Conservation (phyloP, 2,888 invertebrate genomes). For the Megamerina dolium region DNA sequence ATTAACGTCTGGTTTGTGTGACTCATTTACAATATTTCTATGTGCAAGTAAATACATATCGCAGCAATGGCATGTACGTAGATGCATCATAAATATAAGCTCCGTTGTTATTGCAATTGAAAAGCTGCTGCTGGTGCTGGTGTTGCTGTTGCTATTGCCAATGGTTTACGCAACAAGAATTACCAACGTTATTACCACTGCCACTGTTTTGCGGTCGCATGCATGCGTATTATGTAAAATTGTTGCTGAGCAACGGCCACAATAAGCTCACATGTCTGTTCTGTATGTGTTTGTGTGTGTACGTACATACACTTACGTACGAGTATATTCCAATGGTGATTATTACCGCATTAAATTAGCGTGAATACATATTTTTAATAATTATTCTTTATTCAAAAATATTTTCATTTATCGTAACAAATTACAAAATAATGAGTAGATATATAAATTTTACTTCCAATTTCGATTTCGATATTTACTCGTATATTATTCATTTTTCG, state of each 20-base stretch:
- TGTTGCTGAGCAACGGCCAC: slow-evolving; percentile 1
- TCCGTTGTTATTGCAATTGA: no score
- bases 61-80: no score
- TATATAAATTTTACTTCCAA: no score
- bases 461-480: no score
- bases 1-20: no score
- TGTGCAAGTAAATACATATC: no score
- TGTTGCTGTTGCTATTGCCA: background rate
- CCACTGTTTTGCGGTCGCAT: background rate
- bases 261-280: background rate
- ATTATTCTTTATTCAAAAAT: slow-evolving; percentile 28
- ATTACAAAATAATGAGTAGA: slow-evolving; percentile 40
- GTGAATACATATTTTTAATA: slow-evolving; percentile 37
- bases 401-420: slow-evolving; percentile 19
- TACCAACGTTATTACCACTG: background rate
- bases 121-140: no score
- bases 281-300: slow-evolving; percentile 23
- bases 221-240: slow-evolving; percentile 2
- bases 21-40: no score
- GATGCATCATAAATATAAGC: no score
- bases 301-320: no score
- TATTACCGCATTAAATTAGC: slow-evolving; percentile 39
- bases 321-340: no score
- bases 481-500: no score
- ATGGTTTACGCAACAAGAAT: background rate